These are phyloP conservation scores for Sinopyrophorus schimmeli DNA, from an alignment of 2,888 invertebrate genomes.

Conservation along the genomic window DNA sequence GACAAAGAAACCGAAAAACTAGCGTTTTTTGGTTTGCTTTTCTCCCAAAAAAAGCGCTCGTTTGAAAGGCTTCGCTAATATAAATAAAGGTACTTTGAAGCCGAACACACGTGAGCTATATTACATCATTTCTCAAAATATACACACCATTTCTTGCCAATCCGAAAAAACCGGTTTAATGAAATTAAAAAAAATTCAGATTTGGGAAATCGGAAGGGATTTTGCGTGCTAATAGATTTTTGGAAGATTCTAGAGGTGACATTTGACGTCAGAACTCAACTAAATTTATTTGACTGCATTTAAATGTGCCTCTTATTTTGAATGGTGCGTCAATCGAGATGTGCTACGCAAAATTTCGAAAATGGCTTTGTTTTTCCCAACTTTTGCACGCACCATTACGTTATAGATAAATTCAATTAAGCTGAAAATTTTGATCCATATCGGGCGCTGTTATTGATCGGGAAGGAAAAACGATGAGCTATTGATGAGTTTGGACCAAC, in stretches of 20 bases:
- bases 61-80: not conserved
- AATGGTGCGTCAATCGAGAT: no score
- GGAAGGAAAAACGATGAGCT: no score
- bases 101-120: not conserved
- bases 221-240: not conserved
- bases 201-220: not conserved
- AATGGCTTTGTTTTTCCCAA: no score
- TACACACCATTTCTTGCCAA: not conserved
- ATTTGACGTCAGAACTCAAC: conserved; percentile 1
- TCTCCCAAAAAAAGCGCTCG: not conserved
- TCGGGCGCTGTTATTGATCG: no score
- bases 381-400: no score
- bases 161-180: not conserved
- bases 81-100: not conserved
- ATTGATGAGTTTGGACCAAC: no score
- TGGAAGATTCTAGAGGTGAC: conserved; percentile 1
- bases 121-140: not conserved
- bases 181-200: no score
- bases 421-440: no score
- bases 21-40: not conserved
- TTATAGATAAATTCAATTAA: no score
- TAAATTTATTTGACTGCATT: not conserved
- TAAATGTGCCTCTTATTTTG: not conserved
- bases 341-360: no score
- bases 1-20: not conserved